Conservation (phyloP, 2,888 invertebrate species). For the Oithona nana region DNA sequence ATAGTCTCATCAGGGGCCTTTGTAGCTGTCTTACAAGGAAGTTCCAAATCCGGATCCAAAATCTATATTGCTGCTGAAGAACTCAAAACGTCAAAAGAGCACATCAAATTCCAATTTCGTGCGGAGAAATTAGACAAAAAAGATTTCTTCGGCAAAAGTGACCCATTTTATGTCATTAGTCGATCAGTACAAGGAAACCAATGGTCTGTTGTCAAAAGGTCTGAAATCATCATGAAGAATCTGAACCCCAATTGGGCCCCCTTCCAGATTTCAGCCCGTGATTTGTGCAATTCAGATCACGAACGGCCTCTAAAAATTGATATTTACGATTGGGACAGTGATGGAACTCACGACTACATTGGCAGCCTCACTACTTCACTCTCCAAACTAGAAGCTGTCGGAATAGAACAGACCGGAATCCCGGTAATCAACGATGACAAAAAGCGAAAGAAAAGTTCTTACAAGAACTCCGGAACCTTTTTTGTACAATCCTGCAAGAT, state of each 20-base stretch:
- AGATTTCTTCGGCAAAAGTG: constrained; percentile 27
- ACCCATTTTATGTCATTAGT: constrained; percentile 28
- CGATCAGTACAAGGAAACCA: constrained; percentile 23
- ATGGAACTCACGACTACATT: constrained; percentile 23
- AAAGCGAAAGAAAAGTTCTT: constrained; percentile 24
- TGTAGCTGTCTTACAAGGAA: constrained; percentile 20
- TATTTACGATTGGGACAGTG: constrained; percentile 27
- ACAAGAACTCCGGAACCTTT: constrained; percentile 30
- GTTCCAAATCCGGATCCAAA: background rate
- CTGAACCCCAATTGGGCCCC: constrained; percentile 33
- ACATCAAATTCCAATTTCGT: constrained; percentile 25
- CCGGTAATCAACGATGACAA: constrained; percentile 26
- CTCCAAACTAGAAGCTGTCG: constrained; percentile 20
- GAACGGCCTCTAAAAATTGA: constrained; percentile 31
- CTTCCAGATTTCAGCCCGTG: background rate
- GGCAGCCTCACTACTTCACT: constrained; percentile 23
- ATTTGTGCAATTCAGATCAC: constrained; percentile 32
- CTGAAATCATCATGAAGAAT: constrained; percentile 34
- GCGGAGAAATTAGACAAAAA: constrained; percentile 26
- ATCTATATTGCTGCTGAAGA: constrained; percentile 27
- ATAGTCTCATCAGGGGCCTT: constrained; percentile 26
- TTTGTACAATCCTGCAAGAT: constrained; percentile 16
- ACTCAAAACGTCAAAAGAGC: constrained; percentile 25
- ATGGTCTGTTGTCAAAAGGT: constrained; percentile 33
- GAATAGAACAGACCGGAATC: constrained; percentile 23